Evolutionary conservation across 1,140 invertebrate genomes (phyloP), one percentile per base, ranked within the genome.

Genomic region (Dinoponera quadriceps): DNA sequence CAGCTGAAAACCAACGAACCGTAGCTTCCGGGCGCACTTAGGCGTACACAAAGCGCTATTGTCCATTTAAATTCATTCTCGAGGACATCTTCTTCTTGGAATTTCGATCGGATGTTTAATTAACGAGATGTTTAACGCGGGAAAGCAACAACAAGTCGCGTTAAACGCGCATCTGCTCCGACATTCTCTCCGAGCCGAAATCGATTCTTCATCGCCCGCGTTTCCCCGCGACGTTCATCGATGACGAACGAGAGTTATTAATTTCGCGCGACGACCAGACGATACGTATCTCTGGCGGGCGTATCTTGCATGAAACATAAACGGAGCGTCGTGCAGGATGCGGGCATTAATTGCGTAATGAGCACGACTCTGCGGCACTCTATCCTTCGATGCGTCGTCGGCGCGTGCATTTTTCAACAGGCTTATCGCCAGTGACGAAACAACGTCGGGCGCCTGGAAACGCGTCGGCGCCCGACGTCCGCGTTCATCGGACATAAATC

Each of bases 321-420:
- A 72, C 60, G 55, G 71, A 86, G 80, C 18, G 22, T 65, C 62
- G 81, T 55, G 63, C 82, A 82, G 83, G 85, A 88, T 88, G 83
- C 83, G 87, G 83, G 83, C 57, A 54, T 85, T 85, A 85, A 88
- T 88, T 85, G 68, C 66, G 65, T 88, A 88, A 85, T 62, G 57
- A 68, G 75, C 18, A 51, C 66, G 59, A n/a, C 55, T 78, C 48
- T 27, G 55, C 22, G 82, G 55, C 38, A 69, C 22, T 65, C 63
- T 44, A 84, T 82, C 72, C 66, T 85, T 87, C 62, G 83, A 74
- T 74, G 66, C 55, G 18, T 60, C 75, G 54, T 44, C 38, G 83
- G 84, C 68, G 73, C 66, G 65, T 85, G 78, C 83, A 85, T 38
- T 83, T 88, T 87, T 85, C 83, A 85, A 82, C 83, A 84, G 88